Base-by-base conservation (phyloP, 2,113 vertebrate species). In the Microtus ochrogaster region DNA sequence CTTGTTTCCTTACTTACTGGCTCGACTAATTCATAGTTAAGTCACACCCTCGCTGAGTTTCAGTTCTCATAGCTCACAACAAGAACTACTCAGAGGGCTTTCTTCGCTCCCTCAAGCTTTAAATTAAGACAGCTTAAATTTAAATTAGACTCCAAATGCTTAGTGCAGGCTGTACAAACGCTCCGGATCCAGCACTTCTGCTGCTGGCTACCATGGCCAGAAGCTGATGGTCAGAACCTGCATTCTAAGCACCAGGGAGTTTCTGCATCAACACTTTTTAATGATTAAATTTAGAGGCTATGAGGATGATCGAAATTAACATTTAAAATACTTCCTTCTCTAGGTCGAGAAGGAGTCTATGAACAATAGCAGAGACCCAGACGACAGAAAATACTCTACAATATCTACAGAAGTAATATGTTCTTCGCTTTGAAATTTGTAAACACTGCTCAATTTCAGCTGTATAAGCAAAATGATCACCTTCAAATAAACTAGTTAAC, bases 401-500 rank as follows among this genome's bases (percentile, higher is more conserved):
- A 24, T 70, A 72, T 39, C 39, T 96, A 85, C 9, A 82, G 30
- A 82, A 92, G 79, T 28, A 58, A 58, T 3, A 39, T 9, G 28
- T 10, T 66, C 63, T 82, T 83, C 36, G 89, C 85, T 83, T n/a
- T 87, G 22, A 91, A 95, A 93, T 55, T 17, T 90, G 36, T 49
- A 84, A 0, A 55, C 47, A 74, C 17, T 92, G 39, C 39, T 82
- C 68, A 92, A 63, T n/a, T 70, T 55, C 33, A 91, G 36, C 22
- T 49, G 91, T 89, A 63, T 61, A 74, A 92, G 30, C 21, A 96
- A 92, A 94, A 89, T 26, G 2, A 5, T 77, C 41, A 79, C 28
- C 89, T 94, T 86, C 28, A 86, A 81, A 85, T 58, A 92, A 96
- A 94, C 52, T 82, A 83, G 39, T 66, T 83, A 96, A 19, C 12